These are phyloP conservation scores for Phylloscopus trochiloides DNA, from an alignment of 2,113 vertebrate genomes.

Conservation along the genomic window DNA sequence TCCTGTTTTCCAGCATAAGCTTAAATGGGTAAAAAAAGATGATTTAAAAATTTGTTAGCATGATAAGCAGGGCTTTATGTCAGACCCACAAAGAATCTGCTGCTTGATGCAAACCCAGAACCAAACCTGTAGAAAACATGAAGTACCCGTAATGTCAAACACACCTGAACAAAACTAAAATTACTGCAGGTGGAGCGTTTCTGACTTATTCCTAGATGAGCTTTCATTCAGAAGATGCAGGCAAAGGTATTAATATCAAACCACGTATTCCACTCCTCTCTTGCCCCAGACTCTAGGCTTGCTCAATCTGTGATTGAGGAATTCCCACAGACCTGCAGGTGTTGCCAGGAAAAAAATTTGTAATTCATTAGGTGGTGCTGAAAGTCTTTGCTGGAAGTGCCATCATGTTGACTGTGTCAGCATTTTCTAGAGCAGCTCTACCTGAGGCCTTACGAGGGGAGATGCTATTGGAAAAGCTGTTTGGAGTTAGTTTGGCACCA, in stretches of 20 bases:
- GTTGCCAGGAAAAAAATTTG: not conserved
- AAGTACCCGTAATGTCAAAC: not conserved
- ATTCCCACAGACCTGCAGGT: not conserved
- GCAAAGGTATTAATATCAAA: not conserved
- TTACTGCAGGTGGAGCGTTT: not conserved
- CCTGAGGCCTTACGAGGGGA: not conserved
- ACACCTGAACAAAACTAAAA: not conserved
- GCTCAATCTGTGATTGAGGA: not conserved
- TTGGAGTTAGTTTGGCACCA: not conserved
- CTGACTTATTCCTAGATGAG: not conserved
- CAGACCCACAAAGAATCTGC: not conserved
- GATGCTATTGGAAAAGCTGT: not conserved
- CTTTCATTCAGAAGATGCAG: not conserved
- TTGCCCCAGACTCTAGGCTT: not conserved
- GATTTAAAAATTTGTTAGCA: not conserved
- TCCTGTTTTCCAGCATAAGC: not conserved
- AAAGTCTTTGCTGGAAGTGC: not conserved
- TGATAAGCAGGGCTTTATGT: not conserved
- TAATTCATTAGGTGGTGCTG: slow-evolving; percentile 30
- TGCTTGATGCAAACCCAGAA: not conserved
- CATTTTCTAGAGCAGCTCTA: not conserved
- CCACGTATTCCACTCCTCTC: not conserved
- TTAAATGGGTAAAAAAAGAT: not conserved
- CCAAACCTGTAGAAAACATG: not conserved
- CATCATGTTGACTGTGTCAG: not conserved